A percentile compares a stretch with the other conserved stretches of the same genome.
phyloP scores from a whole-genome alignment of 2,113 vertebrate species.

The Salvelinus alpinus region DNA sequence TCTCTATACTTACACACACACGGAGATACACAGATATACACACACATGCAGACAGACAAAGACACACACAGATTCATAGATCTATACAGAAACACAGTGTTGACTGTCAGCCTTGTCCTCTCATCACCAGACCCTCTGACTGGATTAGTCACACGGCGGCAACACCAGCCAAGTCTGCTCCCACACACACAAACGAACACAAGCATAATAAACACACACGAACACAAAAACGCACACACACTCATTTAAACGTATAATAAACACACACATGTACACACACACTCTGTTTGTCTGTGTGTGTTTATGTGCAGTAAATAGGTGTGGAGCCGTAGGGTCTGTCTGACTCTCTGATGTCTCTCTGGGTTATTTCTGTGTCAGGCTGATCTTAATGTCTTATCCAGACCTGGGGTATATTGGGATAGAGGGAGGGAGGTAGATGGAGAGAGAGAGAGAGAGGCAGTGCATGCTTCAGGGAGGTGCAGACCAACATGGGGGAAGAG shows the following conservation, averaged over 20 bases:
- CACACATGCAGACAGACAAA: neutral
- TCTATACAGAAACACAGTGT: too few species aligned
- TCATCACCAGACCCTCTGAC: too few species aligned
- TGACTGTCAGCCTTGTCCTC: too few species aligned
- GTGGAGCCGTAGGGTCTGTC: neutral
- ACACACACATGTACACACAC: neutral
- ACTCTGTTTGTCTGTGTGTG: neutral
- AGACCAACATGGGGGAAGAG: neutral
- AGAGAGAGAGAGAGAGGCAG: neutral
- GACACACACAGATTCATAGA: neutral
- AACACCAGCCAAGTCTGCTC: too few species aligned
- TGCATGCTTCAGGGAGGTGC: neutral
- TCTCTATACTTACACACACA: too few species aligned
- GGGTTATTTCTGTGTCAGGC: conserved; percentile 14
- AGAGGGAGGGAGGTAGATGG: neutral
- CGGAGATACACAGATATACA: conserved; percentile 2
- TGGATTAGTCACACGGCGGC: too few species aligned
- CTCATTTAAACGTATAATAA: neutral
- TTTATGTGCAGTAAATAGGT: conserved; percentile 5
- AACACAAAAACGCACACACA: neutral
- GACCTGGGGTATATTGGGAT: conserved; percentile 16
- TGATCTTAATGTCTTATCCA: conserved; percentile 27
- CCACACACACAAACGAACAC: neutral
- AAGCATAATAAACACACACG: neutral
- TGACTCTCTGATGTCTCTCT: conserved; percentile 5